These are phyloP conservation scores for Dascillus cervinus DNA, from an alignment of 2,888 invertebrate species.

Conservation along the genomic window DNA sequence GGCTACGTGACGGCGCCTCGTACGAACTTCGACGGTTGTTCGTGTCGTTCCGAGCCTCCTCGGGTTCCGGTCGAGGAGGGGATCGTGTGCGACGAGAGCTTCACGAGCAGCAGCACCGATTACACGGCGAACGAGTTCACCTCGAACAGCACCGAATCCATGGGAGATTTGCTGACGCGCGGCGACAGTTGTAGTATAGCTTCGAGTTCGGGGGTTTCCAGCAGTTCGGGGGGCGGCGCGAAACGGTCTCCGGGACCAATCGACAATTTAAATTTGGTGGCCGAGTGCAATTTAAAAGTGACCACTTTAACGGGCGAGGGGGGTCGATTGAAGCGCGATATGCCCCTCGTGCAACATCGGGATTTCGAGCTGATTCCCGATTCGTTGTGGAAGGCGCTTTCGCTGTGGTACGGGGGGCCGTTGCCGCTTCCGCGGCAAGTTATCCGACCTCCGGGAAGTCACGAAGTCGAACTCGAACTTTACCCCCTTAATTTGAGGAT, in stretches of 20 bases:
- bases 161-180: constrained; percentile 55
- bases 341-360: constrained; percentile 64
- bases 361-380: constrained; percentile 86
- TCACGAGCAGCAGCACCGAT: constrained; percentile 48
- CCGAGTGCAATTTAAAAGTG: constrained; percentile 54
- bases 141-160: constrained; percentile 49
- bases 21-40: constrained; percentile 39
- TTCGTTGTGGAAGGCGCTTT: constrained; percentile 78
- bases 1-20: constrained; percentile 52
- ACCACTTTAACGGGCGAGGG: constrained; percentile 77
- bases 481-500: constrained; percentile 75
- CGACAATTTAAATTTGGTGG: constrained; percentile 66
- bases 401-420: constrained; percentile 73
- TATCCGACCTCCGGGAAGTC: constrained; percentile 56
- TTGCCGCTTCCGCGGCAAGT: constrained; percentile 73
- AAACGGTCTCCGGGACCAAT: constrained; percentile 59
- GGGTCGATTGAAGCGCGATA: constrained; percentile 68
- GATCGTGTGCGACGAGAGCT: constrained; percentile 62
- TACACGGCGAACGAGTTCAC: constrained; percentile 39
- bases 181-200: constrained; percentile 47
- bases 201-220: constrained; percentile 58
- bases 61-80: constrained; percentile 53
- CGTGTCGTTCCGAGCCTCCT: constrained; percentile 38
- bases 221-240: constrained; percentile 46
- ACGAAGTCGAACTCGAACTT: constrained; percentile 70